Percentiles rank a stretch among this genome's conserved stretches.
These are phyloP conservation scores for silkworm (Bombyx mori) DNA, from an alignment of 1,140 invertebrate species.

Conservation along the genomic window DNA sequence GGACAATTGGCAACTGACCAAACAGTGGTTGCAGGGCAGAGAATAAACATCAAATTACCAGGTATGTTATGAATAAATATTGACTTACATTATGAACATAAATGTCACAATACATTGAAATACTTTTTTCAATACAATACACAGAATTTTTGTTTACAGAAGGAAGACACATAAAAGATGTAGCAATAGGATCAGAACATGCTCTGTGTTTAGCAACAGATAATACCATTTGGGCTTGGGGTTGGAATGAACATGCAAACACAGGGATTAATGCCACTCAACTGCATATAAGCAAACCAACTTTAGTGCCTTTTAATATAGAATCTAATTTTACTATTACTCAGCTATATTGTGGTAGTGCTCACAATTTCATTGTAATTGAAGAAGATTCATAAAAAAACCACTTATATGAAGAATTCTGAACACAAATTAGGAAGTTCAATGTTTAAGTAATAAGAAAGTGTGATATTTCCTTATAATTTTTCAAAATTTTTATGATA, in stretches of 20 bases:
- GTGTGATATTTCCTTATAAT: too few species aligned
- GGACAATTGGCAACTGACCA: constrained; percentile 76
- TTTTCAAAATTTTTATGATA: too few species aligned
- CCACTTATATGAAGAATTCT: not conserved
- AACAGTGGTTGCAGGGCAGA: constrained; percentile 32
- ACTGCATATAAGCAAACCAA: constrained; percentile 68
- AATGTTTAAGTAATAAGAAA: too few species aligned
- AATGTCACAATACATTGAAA: too few species aligned
- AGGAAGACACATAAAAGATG: constrained; percentile 62
- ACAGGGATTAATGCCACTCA: constrained; percentile 79
- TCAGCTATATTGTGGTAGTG: constrained; percentile 56
- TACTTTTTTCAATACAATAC: too few species aligned
- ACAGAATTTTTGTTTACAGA: constrained; percentile 33
- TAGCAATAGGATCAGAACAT: constrained; percentile 85
- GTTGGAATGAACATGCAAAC: constrained; percentile 93
- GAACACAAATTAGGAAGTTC: not conserved
- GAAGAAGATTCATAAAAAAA: constrained; percentile 14
- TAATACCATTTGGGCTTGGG: constrained; percentile 82
- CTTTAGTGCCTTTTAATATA: constrained; percentile 33
- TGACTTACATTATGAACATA: too few species aligned
- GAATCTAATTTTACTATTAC: constrained; percentile 24
- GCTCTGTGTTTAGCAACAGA: constrained; percentile 75
- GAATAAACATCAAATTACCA: constrained; percentile 41
- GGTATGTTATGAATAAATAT: constrained; percentile 20
- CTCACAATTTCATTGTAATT: constrained; percentile 58